Evolutionary conservation across 2,113 vertebrate genomes (phyloP).

Genomic region (Recurvirostra avosetta): DNA sequence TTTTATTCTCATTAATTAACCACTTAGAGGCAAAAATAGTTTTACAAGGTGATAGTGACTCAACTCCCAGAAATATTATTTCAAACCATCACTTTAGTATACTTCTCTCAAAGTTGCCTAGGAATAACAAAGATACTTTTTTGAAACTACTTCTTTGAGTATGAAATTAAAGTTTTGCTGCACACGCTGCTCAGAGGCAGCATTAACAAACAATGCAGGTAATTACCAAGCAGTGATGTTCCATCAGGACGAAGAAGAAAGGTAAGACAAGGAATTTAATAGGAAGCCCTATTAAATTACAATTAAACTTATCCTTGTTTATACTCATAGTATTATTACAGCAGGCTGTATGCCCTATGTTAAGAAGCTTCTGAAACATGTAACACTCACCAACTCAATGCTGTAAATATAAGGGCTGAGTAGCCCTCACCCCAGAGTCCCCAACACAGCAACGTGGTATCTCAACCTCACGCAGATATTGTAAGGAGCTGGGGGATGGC

Average conservation of each 20-base stretch:
- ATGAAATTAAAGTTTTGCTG: not conserved
- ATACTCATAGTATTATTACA: not conserved
- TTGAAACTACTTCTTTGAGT: not conserved
- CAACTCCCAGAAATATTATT: not conserved
- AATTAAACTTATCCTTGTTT: not conserved
- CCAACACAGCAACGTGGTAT: not conserved
- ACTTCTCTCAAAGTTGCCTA: not conserved
- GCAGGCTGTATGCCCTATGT: not conserved
- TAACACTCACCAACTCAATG: not conserved
- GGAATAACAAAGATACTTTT: not conserved
- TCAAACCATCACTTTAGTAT: not conserved
- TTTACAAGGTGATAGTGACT: not conserved
- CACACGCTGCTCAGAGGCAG: not conserved
- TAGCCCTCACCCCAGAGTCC: not conserved
- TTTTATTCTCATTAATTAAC: not conserved
- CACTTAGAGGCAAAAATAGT: not conserved
- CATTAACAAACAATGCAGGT: not conserved
- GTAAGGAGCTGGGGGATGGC: not conserved
- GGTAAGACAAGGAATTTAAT: not conserved
- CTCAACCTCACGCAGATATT: not conserved
- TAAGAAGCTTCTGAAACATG: not conserved
- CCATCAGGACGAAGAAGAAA: not conserved
- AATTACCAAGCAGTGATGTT: not conserved
- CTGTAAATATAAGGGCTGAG: not conserved
- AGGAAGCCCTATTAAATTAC: not conserved